Evolutionary conservation across 2,797 vertebrate genomes (phyloP).

Genomic region (Phrynocephalus guinanensis): DNA sequence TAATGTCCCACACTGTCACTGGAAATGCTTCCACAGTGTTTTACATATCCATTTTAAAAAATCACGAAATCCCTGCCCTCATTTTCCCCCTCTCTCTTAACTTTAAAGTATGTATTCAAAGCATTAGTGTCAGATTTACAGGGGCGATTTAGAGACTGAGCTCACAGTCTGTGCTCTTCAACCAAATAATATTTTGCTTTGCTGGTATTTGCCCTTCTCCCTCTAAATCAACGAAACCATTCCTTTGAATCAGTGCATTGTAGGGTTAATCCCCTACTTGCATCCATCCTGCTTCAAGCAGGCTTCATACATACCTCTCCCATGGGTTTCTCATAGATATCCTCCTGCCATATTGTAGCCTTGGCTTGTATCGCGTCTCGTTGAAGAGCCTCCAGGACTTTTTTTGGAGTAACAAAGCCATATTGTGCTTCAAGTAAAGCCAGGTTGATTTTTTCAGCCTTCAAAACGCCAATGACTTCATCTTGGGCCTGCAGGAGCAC

Average conservation of each 20-base stretch:
- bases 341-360: constrained; percentile 85
- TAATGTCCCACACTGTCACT: background rate
- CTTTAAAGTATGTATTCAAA: constrained; percentile 8
- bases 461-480: constrained; percentile 96
- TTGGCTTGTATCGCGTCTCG: constrained; percentile 91
- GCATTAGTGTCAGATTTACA: constrained; percentile 6
- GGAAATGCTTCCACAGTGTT: background rate
- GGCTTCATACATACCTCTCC: constrained; percentile 84
- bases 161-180: background rate
- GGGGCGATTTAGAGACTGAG: constrained; percentile 30
- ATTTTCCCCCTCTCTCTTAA: background rate
- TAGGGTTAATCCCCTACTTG: constrained; percentile 7
- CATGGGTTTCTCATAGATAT: constrained; percentile 96
- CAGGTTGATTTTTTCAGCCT: constrained; percentile 95
- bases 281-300: background rate
- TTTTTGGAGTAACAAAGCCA: constrained; percentile 93
- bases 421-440: constrained; percentile 94
- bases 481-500: constrained; percentile 89
- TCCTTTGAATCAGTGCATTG: constrained; percentile 23
- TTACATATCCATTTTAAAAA: background rate
- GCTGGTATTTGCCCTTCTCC: constrained; percentile 32
- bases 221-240: constrained; percentile 7
- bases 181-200: constrained; percentile 24
- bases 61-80: background rate
- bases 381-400: constrained; percentile 93